Evolutionary conservation across 1,140 invertebrate genomes (phyloP), one percentile per base, ranked within the genome.

Genomic region (Drosophila repletoides): DNA sequence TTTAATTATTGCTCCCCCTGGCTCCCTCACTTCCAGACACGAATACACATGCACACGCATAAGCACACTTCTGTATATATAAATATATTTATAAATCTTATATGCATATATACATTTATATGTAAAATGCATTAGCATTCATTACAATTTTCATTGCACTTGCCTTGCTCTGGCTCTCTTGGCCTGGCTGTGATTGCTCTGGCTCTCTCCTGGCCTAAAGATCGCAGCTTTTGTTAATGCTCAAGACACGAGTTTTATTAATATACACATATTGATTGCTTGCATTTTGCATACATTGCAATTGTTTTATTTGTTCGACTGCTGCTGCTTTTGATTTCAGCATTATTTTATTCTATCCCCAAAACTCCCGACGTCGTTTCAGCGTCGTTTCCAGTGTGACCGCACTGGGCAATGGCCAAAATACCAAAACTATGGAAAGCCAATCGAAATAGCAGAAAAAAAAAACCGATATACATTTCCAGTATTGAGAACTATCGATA

Each of bases 1-100:
- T 79, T 79, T 80, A 80, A 79, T 79, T 79, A 79, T 79, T 76
- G 64, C 75, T 79, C 76, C 74, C n/a, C 75, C 75, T 72, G 55
- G 29, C 74, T 73, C 74, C 79, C 74, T 73, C 68, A 58, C 49
- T 59, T 52, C 58, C 41, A 76, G 67, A 63, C 76, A 64, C 63
- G 26, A 15, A 72, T 26, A 53, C 46, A 56, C 69, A 56, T 26
- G 38, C 63, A 45, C 26, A 43, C 38, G 46, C 48, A 69, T 28
- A 63, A 29, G 53, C 43, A 29, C 36, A 41, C 10, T 56, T 60
- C 51, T 31, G 26, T 40, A 41, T 29, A 59, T 28, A 21, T 22
- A 40, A 29, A 12, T 14, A 21, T 17, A 58, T 38, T 48, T 21
- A 15, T 34, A 22, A 22, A 19, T 24, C 34, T 21, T n/a, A 40